These are phyloP conservation scores for Achatina immaculata DNA, from an alignment of 1,140 invertebrate genomes.

Conservation along the genomic window DNA sequence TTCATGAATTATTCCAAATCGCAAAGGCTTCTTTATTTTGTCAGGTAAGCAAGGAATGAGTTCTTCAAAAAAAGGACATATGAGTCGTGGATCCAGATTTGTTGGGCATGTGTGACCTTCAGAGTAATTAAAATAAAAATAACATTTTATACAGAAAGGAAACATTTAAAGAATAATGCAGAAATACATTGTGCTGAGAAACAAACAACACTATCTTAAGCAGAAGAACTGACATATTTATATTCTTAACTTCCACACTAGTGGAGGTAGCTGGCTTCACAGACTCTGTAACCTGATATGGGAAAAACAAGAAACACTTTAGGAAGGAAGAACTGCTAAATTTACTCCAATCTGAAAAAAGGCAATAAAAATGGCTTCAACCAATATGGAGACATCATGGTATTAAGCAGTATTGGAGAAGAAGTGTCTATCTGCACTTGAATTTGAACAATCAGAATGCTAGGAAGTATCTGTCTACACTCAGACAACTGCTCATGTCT, in stretches of 20 bases:
- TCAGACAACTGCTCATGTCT: too few species aligned
- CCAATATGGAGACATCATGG: too few species aligned
- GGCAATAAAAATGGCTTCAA: too few species aligned
- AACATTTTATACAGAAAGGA: background rate
- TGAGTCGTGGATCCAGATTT: conserved; percentile 51
- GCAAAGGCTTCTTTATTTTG: conserved; percentile 51
- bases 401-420: too few species aligned
- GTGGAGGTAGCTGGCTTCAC: too few species aligned
- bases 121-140: background rate
- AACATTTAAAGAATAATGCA: background rate
- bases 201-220: background rate
- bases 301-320: too few species aligned
- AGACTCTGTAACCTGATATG: too few species aligned
- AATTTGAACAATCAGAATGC: too few species aligned
- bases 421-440: too few species aligned
- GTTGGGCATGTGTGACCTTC: conserved; percentile 52
- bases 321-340: background rate
- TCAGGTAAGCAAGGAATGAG: conserved; percentile 58
- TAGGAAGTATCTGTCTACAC: too few species aligned
- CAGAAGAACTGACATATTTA: background rate
- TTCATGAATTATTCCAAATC: conserved; percentile 58
- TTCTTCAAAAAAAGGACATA: conserved; percentile 58
- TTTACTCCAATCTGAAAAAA: background rate
- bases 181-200: too few species aligned
- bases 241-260: background rate